Conservation (phyloP, 1,140 invertebrate genomes). For the Myzus persicae region DNA sequence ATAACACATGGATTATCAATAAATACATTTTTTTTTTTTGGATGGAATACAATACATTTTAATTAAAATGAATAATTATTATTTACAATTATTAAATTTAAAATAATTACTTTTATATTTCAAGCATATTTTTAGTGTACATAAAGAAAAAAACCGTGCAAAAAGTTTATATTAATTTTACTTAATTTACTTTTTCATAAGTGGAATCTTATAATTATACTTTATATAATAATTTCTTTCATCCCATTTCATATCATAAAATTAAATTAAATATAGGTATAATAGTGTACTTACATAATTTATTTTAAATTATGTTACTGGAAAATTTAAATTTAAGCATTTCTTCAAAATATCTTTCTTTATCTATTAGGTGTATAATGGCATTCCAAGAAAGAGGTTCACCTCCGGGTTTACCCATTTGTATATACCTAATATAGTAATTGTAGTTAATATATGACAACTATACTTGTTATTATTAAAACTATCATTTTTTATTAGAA, state of each 20-base stretch:
- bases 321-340: neutral
- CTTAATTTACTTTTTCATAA: neutral
- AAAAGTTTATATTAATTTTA: neutral
- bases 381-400: neutral
- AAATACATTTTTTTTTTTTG: too few relatives aligned
- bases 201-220: neutral
- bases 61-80: too few relatives aligned
- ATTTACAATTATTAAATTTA: neutral
- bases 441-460: neutral
- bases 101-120: conserved; percentile 1
- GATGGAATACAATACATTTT: too few relatives aligned
- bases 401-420: too few relatives aligned
- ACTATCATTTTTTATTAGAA: too few relatives aligned
- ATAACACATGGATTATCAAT: too few relatives aligned
- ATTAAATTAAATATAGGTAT: neutral
- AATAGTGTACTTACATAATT: neutral
- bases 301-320: neutral
- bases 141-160: neutral
- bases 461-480: too few relatives aligned
- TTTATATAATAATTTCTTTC: neutral
- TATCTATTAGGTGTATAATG: neutral
- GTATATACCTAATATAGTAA: too few relatives aligned
- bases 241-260: neutral
- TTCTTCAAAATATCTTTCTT: neutral
- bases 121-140: neutral